Evolutionary conservation across 2,797 vertebrate species (phyloP), one percentile per base, ranked within the genome.

Genomic region (Brachymystax lenok): DNA sequence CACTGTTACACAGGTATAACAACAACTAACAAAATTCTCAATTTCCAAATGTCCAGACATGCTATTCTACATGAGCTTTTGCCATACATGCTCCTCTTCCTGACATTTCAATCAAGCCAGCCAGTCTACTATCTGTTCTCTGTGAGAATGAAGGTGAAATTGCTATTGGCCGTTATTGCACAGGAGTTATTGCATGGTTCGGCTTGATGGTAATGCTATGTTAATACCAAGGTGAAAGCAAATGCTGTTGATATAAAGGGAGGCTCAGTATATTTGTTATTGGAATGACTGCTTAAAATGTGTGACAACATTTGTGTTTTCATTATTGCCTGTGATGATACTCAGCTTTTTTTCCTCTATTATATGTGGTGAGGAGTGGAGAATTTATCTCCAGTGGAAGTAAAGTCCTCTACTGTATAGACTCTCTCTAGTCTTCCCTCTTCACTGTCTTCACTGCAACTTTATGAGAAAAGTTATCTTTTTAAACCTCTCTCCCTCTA

Each of bases 81-180:
- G 30, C 19, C 61, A 71, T 24, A 61, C 64, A 72, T 66, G 54
- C 72, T 70, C 35, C 52, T 69, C 52, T 16, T 17, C 3, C 6
- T 79, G 79, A 81, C 72, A 75, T 78, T 76, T 80, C 72, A 81
- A 77, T 82, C 73, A 80, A 71, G 66, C 51, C 30, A 46, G 40
- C 40, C 40, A 27, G 51, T 17, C 24, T 30, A 16, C 14, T 72
- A 56, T 21, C 14, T 21, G 71, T 7, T 72, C 66, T 46, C 59
- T 54, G 66, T 8, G 19, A 10, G 1, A 59, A 74, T 46, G 12
- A 46, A 46, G 40, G 40, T 74, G 63, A 81, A 56, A 21, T 52
- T 8, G 72, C 72, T 50, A 74, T 79, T 27, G 56, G 59, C 30
- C 74, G 51, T 74, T 59, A 61, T 71, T 40, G 66, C 12, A 46